phyloP scores from a whole-genome alignment of 2,113 vertebrate species.

The Sinocyclocheilus grahami region DNA sequence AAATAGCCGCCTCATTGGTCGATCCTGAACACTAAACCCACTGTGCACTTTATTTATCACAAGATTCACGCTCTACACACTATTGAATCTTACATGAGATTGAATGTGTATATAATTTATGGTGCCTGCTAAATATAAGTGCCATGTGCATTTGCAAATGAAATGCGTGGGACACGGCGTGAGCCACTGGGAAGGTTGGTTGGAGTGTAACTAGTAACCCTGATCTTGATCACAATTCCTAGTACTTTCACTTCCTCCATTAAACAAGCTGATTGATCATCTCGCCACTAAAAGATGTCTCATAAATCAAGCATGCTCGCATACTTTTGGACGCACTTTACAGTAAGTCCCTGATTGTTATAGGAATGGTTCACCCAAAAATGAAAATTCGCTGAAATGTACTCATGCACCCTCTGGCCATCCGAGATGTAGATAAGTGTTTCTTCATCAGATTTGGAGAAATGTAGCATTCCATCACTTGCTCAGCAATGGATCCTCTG shows the following conservation, averaged over 20 bases:
- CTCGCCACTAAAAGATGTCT: neutral
- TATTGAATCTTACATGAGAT: constrained; percentile 29
- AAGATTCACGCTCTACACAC: neutral
- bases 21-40: neutral
- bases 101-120: constrained; percentile 48
- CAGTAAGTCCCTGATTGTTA: neutral
- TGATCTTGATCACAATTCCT: constrained; percentile 12
- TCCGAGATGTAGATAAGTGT: neutral
- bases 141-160: neutral
- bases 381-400: neutral
- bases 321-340: neutral
- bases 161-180: neutral
- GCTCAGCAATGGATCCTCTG: neutral
- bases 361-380: neutral
- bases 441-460: neutral
- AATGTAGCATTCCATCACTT: no score
- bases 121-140: constrained; percentile 35
- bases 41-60: constrained; percentile 8
- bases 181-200: neutral
- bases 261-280: constrained; percentile 12
- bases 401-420: neutral
- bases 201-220: neutral
- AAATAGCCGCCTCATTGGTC: neutral
- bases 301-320: neutral
- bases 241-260: neutral